Percentiles rank a stretch among this genome's conserved stretches.
Evolutionary conservation across 2,888 invertebrate genomes (phyloP).

Genomic region (Camponotus fellah): DNA sequence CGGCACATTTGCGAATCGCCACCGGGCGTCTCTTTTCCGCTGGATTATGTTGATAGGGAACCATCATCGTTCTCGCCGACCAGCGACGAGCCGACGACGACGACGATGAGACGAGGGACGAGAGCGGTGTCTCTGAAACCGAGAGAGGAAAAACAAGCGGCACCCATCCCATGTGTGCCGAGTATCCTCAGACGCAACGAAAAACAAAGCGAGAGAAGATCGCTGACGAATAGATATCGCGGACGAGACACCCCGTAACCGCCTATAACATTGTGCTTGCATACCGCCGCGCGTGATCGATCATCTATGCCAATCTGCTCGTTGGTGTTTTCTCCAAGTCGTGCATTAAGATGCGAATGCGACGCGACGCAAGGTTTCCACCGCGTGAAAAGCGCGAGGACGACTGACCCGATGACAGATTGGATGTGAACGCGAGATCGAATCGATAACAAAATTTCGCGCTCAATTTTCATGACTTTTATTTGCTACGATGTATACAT

Average conservation of each 20-base stretch:
- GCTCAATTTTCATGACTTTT: not conserved
- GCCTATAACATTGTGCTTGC: conserved; percentile 40
- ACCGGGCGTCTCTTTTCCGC: conserved; percentile 45
- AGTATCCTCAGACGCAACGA: conserved; percentile 58
- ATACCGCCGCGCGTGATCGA: conserved; percentile 37
- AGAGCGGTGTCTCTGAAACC: conserved; percentile 33
- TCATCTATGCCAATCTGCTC: conserved; percentile 38
- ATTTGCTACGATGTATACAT: not conserved
- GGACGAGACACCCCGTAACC: conserved; percentile 66
- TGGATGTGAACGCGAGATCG: not conserved
- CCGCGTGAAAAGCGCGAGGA: conserved; percentile 23
- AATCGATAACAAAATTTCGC: not conserved
- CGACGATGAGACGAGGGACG: conserved; percentile 22
- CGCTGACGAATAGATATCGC: conserved; percentile 66
- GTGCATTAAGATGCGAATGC: conserved; percentile 33
- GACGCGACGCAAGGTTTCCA: conserved; percentile 25
- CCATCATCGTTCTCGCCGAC: conserved; percentile 55
- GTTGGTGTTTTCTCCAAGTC: conserved; percentile 30
- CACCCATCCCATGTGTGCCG: not conserved
- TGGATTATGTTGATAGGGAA: conserved; percentile 69
- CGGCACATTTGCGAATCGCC: conserved; percentile 63
- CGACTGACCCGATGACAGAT: conserved; percentile 19
- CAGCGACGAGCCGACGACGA: conserved; percentile 7
- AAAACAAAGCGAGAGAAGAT: conserved; percentile 63
- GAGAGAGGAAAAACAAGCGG: conserved; percentile 55